A percentile compares a stretch with the other conserved stretches of the same genome.
These are phyloP conservation scores for Drosophila basisetae DNA, from an alignment of 2,888 invertebrate genomes.

Conservation along the genomic window DNA sequence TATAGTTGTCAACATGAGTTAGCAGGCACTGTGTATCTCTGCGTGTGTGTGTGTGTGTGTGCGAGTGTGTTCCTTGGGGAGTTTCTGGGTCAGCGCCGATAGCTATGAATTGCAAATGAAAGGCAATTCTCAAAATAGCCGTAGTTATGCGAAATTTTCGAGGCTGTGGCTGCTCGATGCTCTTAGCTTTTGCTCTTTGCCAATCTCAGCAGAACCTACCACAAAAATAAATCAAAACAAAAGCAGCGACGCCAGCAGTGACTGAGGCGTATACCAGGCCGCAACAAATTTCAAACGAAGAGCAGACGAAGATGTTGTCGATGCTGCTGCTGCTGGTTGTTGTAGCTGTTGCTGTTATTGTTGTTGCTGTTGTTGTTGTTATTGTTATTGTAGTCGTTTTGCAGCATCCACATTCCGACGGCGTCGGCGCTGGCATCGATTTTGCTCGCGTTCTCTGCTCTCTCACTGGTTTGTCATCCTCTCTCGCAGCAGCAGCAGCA, in stretches of 20 bases:
- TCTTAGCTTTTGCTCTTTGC: conserved; percentile 66
- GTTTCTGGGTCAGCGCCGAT: conserved; percentile 65
- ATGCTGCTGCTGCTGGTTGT: conserved; percentile 8
- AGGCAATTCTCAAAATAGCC: conserved; percentile 64
- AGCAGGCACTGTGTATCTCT: conserved; percentile 31
- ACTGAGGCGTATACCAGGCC: conserved; percentile 26
- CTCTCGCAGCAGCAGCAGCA: conserved; percentile 8
- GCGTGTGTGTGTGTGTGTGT: conserved; percentile 1
- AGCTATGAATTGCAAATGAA: conserved; percentile 67
- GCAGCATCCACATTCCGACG: conserved; percentile 55
- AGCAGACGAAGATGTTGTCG: conserved; percentile 53
- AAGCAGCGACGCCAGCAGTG: conserved; percentile 36
- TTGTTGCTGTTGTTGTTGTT: conserved; percentile 6
- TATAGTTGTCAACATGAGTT: conserved; percentile 67
- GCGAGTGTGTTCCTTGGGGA: conserved; percentile 55
- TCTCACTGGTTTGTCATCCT: conserved; percentile 8
- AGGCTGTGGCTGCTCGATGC: conserved; percentile 44
- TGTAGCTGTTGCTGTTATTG: conserved; percentile 12
- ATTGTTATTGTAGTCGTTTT: conserved; percentile 35
- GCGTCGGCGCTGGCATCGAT: conserved; percentile 60
- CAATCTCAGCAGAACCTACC: conserved; percentile 73
- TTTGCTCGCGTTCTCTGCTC: conserved; percentile 45
- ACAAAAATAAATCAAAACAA: conserved; percentile 79
- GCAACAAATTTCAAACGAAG: conserved; percentile 44
- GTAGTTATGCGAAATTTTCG: conserved; percentile 60